Percentiles rank a stretch among this genome's conserved stretches.
These are phyloP conservation scores for Antechinus stuartii DNA, from an alignment of 2,113 vertebrate genomes.

Conservation along the genomic window DNA sequence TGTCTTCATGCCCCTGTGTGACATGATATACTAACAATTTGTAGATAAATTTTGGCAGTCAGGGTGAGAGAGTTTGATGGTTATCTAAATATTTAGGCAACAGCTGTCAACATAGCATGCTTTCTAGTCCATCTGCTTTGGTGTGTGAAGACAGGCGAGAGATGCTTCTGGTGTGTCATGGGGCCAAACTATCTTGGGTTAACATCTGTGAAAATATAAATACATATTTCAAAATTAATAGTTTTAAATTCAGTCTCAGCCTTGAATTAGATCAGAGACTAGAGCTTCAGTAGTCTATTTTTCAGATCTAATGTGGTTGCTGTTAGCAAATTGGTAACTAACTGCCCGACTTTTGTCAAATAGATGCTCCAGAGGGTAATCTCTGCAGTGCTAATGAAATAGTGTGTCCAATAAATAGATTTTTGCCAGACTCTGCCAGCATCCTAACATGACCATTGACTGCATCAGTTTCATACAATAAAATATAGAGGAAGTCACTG, in stretches of 20 bases:
- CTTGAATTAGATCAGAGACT: slow-evolving; percentile 19
- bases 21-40: slow-evolving; percentile 10
- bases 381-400: neutral
- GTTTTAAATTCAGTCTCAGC: neutral
- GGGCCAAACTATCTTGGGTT: neutral
- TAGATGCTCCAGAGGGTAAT: neutral
- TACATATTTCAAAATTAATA: slow-evolving; percentile 16
- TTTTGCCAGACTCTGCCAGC: neutral
- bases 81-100: slow-evolving; percentile 61
- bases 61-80: slow-evolving; percentile 4
- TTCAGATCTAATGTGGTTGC: neutral
- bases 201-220: slow-evolving; percentile 40
- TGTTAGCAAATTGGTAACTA: neutral
- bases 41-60: neutral
- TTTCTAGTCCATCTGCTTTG: slow-evolving; percentile 46
- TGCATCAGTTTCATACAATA: neutral
- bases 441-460: neutral
- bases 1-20: neutral
- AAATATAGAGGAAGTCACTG: neutral
- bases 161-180: neutral
- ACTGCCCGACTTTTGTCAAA: neutral
- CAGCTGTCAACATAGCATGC: slow-evolving; percentile 29
- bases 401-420: neutral
- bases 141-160: slow-evolving; percentile 36
- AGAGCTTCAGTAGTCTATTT: slow-evolving; percentile 33